These are phyloP conservation scores for Trisateles emortualis DNA, from an alignment of 2,888 invertebrate species.

Conservation along the genomic window DNA sequence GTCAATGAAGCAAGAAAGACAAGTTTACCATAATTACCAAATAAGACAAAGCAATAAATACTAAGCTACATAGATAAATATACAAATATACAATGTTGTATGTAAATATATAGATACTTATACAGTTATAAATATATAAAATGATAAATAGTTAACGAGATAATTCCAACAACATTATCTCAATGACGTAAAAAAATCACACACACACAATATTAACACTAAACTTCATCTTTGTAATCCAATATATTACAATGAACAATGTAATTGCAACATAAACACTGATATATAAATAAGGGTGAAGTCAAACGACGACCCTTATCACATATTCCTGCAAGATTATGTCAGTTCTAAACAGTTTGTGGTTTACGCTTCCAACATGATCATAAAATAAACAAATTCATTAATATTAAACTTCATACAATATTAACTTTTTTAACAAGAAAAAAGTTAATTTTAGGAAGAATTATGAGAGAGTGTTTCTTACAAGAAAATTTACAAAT, in stretches of 20 bases:
- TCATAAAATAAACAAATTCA: not conserved
- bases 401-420: not conserved
- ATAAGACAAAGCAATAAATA: too few relatives aligned
- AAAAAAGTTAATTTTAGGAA: not conserved
- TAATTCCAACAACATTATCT: too few relatives aligned
- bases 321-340: conserved; percentile 1
- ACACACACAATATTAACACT: too few relatives aligned
- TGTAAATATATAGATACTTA: too few relatives aligned
- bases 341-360: conserved; percentile 1
- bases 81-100: too few relatives aligned
- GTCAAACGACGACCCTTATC: conserved; percentile 9
- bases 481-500: not conserved
- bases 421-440: not conserved
- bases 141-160: too few relatives aligned
- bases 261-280: not conserved
- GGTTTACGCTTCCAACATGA: conserved; percentile 3
- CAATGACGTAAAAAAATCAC: too few relatives aligned
- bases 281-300: conserved; percentile 1
- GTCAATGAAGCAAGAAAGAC: too few relatives aligned
- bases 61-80: too few relatives aligned
- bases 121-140: too few relatives aligned
- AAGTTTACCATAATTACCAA: too few relatives aligned
- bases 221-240: too few relatives aligned
- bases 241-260: not conserved
- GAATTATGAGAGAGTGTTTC: not conserved